Evolutionary conservation across 2,888 invertebrate genomes (phyloP).

Genomic region (Heliconius cydno): DNA sequence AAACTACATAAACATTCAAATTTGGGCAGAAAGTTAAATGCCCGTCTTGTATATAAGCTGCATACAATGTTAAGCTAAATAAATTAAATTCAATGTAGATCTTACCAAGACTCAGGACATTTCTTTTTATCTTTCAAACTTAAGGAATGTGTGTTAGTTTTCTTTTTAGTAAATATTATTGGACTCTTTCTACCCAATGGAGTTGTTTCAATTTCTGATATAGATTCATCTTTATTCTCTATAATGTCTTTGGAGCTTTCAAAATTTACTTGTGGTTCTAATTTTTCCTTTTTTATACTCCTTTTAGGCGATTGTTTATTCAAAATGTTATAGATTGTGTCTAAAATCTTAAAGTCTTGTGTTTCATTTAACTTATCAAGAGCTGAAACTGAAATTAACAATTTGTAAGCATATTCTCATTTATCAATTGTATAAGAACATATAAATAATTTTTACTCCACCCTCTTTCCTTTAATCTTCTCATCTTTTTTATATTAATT

Average conservation of each 20-base stretch:
- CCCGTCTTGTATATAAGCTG: too few species aligned
- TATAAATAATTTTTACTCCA: too few species aligned
- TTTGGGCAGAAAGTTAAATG: too few species aligned
- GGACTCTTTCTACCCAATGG: conserved; percentile 72
- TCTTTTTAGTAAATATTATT: conserved; percentile 61
- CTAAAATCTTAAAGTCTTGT: conserved; percentile 62
- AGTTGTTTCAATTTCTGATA: conserved; percentile 71
- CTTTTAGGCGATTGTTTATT: conserved; percentile 51
- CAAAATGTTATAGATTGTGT: conserved; percentile 65
- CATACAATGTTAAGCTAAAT: too few species aligned
- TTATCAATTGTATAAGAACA: too few species aligned
- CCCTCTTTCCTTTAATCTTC: too few species aligned
- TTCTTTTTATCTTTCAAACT: conserved; percentile 68
- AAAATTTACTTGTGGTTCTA: conserved; percentile 17
- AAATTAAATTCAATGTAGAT: background rate
- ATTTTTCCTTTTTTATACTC: conserved; percentile 13
- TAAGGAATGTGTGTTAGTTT: conserved; percentile 33
- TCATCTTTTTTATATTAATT: too few species aligned
- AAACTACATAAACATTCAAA: too few species aligned
- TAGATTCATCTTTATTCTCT: conserved; percentile 58
- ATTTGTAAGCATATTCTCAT: background rate
- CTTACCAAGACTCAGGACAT: conserved; percentile 68
- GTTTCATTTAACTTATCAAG: conserved; percentile 66
- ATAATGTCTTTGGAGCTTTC: conserved; percentile 48
- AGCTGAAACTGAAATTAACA: conserved; percentile 53